Conservation (phyloP, 1,140 invertebrate genomes). For the Drosophila yakuba region DNA sequence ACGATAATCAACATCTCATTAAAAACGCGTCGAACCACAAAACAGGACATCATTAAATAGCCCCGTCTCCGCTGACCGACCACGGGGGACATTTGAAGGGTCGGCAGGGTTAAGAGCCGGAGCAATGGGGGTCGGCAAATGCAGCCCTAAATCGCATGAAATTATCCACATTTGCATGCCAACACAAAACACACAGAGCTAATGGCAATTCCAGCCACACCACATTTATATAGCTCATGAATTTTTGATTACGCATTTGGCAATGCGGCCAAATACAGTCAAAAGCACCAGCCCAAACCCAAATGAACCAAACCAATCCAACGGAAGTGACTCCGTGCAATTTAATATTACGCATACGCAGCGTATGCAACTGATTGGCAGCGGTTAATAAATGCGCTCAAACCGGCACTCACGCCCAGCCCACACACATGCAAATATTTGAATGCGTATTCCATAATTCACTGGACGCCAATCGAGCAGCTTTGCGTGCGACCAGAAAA, state of each 20-base stretch:
- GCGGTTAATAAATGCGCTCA: slow-evolving; percentile 63
- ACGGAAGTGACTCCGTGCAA: slow-evolving; percentile 66
- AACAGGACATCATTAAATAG: slow-evolving; percentile 53
- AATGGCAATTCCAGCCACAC: slow-evolving; percentile 40
- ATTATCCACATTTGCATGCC: slow-evolving; percentile 60
- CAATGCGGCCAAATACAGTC: slow-evolving; percentile 64
- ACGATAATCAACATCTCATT: slow-evolving; percentile 50
- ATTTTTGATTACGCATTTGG: slow-evolving; percentile 80
- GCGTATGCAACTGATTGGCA: slow-evolving; percentile 68
- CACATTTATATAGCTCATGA: slow-evolving; percentile 70
- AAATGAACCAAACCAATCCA: slow-evolving; percentile 57
- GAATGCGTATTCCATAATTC: slow-evolving; percentile 43
- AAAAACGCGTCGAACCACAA: slow-evolving; percentile 54
- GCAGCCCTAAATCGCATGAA: slow-evolving; percentile 56
- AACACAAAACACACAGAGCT: slow-evolving; percentile 37
- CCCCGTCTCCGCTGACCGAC: neutral
- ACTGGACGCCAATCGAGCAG: slow-evolving; percentile 40
- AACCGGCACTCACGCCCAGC: neutral
- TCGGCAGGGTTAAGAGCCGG: slow-evolving; percentile 14
- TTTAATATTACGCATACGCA: slow-evolving; percentile 78
- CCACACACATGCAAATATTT: slow-evolving; percentile 38
- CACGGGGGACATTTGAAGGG: slow-evolving; percentile 23
- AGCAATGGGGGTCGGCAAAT: neutral
- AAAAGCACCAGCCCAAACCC: slow-evolving; percentile 19
- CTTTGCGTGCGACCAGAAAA: slow-evolving; percentile 40